Percentiles rank a stretch among this genome's conserved stretches.
phyloP scores from a whole-genome alignment of 2,888 invertebrate species.

The Blastobasis lacticolella region DNA sequence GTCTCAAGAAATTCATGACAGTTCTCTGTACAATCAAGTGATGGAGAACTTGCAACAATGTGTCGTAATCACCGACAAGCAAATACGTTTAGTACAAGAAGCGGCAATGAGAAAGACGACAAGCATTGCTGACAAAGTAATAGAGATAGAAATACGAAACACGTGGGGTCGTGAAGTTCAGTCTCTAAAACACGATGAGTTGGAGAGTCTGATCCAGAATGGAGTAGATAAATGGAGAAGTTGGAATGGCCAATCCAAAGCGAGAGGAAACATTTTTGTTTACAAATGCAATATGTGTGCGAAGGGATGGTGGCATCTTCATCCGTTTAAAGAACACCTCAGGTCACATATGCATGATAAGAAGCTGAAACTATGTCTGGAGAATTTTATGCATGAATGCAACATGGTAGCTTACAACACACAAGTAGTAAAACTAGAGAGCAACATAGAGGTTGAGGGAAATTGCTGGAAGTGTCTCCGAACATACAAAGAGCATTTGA shows the following conservation, averaged over 20 bases:
- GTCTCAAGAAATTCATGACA: too few species aligned
- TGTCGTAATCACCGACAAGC: slow-evolving; percentile 1
- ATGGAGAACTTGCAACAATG: not conserved
- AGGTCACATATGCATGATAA: not conserved
- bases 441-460: slow-evolving; percentile 12
- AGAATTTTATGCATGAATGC: slow-evolving; percentile 17
- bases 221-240: slow-evolving; percentile 20
- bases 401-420: slow-evolving; percentile 21
- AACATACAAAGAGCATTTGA: slow-evolving; percentile 11
- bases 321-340: slow-evolving; percentile 32
- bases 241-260: slow-evolving; percentile 13
- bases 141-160: slow-evolving; percentile 24
- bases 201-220: slow-evolving; percentile 17
- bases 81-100: slow-evolving; percentile 13
- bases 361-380: not conserved
- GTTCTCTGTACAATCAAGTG: not conserved
- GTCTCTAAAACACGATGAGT: fast-evolving
- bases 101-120: slow-evolving; percentile 7
- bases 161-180: slow-evolving; percentile 13
- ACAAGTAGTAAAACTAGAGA: fast-evolving
- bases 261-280: slow-evolving; percentile 23
- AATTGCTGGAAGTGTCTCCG: slow-evolving; percentile 33
- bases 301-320: slow-evolving; percentile 35
- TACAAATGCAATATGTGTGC: slow-evolving; percentile 45
- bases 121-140: slow-evolving; percentile 19